Percentiles rank a stretch among this genome's conserved stretches.
phyloP scores from a whole-genome alignment of 2,113 vertebrate genomes.

The Lepus timidus region DNA sequence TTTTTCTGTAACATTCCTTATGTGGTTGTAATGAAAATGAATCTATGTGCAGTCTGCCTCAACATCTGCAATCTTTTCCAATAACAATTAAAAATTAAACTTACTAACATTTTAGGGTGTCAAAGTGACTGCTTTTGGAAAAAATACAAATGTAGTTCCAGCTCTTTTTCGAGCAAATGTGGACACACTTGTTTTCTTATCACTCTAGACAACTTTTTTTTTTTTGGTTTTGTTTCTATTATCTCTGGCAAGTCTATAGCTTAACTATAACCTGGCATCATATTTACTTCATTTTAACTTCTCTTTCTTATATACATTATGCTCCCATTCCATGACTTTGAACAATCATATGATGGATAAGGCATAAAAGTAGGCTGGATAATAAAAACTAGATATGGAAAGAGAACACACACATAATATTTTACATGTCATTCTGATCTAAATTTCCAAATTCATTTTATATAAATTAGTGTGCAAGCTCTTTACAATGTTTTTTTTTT shows the following conservation, averaged over 20 bases:
- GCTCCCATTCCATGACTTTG: neutral
- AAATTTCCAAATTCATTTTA: neutral
- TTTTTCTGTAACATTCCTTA: slow-evolving; percentile 27
- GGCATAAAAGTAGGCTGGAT: neutral
- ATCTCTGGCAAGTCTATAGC: neutral
- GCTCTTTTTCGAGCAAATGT: neutral
- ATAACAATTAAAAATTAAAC: slow-evolving; percentile 47
- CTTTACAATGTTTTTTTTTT: neutral
- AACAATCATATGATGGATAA: neutral
- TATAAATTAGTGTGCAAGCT: neutral
- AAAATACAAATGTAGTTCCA: neutral
- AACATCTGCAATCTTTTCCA: slow-evolving; percentile 13
- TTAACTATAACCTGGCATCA: neutral
- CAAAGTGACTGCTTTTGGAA: neutral
- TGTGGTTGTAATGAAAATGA: slow-evolving; percentile 50
- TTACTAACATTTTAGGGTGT: neutral
- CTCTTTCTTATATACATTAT: neutral
- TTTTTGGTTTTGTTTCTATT: neutral
- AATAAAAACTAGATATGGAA: neutral
- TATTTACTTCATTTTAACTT: neutral
- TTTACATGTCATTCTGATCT: neutral
- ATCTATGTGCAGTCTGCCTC: neutral
- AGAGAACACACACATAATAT: neutral
- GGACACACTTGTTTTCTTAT: neutral
- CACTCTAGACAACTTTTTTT: neutral